phyloP scores from a whole-genome alignment of 2,797 vertebrate species.

The Gallinago solitaria region DNA sequence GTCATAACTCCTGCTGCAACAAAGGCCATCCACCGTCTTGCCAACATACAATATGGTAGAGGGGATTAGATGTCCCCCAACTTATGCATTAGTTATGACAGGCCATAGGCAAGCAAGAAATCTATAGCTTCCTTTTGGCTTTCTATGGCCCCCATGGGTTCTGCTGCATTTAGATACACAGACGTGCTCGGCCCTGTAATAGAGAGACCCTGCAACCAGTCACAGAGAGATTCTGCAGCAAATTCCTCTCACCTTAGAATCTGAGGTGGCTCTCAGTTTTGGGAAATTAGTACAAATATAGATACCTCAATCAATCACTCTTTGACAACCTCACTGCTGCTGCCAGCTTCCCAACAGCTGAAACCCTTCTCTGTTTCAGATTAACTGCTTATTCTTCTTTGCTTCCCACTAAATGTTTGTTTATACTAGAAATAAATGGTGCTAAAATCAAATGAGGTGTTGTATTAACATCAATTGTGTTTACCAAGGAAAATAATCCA shows the following conservation, averaged over 20 bases:
- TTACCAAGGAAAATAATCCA: background rate
- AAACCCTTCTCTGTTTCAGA: background rate
- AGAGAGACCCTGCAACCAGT: background rate
- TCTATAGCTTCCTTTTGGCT: background rate
- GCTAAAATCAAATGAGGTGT: background rate
- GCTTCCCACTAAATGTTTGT: background rate
- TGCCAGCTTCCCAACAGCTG: background rate
- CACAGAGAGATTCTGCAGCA: background rate
- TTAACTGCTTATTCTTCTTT: background rate
- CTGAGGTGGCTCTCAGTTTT: fast-evolving
- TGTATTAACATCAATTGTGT: background rate
- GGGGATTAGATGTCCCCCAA: background rate
- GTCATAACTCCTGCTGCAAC: background rate
- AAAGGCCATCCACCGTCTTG: background rate
- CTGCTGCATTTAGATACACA: background rate
- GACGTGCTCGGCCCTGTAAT: background rate
- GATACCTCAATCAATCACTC: background rate
- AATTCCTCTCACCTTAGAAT: background rate
- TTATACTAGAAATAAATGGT: background rate
- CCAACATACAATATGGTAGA: background rate
- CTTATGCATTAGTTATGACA: background rate
- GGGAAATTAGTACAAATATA: background rate
- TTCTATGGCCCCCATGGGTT: background rate
- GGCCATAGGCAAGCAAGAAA: background rate
- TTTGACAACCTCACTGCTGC: background rate